A percentile compares a stretch with the other conserved stretches of the same genome.
These are phyloP conservation scores for Netelia melanura DNA, from an alignment of 2,888 invertebrate species.

Conservation along the genomic window DNA sequence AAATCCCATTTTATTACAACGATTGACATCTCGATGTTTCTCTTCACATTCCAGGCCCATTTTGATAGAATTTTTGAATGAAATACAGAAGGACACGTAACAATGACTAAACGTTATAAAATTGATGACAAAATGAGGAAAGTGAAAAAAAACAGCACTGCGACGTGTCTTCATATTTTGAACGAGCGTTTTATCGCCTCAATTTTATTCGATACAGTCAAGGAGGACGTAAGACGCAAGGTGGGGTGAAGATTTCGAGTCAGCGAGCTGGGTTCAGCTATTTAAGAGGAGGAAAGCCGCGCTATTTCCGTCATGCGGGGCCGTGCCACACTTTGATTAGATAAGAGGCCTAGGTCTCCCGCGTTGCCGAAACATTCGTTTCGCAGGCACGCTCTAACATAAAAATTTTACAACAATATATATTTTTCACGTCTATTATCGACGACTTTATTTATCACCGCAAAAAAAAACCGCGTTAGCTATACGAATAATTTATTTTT, in stretches of 20 bases:
- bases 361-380: constrained; percentile 59
- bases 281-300: constrained; percentile 79
- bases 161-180: not conserved
- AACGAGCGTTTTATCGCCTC: constrained; percentile 1
- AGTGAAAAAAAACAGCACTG: not conserved
- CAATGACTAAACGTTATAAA: not conserved
- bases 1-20: not conserved
- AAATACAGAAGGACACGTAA: not conserved
- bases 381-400: constrained; percentile 35
- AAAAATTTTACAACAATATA: constrained; percentile 39
- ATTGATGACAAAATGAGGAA: not conserved
- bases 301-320: constrained; percentile 80
- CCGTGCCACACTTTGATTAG: constrained; percentile 74
- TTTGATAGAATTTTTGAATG: not conserved
- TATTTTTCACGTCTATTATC: too few species aligned
- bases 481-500: too few species aligned
- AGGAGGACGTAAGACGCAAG: constrained; percentile 56
- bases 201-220: constrained; percentile 7
- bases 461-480: not conserved
- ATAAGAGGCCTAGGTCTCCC: constrained; percentile 61
- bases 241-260: constrained; percentile 48
- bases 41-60: not conserved
- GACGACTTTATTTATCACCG: too few species aligned
- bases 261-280: constrained; percentile 62
- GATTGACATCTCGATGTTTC: not conserved